Conservation (phyloP, 2,888 invertebrate species). For the Cryptocephalus moraei region DNA sequence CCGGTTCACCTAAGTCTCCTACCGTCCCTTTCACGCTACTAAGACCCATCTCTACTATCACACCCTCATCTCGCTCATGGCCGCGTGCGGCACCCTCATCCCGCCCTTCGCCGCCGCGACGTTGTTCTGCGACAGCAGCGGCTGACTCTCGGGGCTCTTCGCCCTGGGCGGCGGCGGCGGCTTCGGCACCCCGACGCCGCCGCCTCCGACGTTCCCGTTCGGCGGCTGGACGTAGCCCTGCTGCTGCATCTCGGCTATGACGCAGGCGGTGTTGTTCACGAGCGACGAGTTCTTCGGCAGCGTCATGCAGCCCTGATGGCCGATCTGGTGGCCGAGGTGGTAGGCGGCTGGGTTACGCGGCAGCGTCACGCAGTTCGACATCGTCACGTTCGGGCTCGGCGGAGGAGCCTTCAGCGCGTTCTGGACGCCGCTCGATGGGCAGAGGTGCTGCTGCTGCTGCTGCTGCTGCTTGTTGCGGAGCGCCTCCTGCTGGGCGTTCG, state of each 20-base stretch:
- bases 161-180: constrained; percentile 47
- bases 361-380: constrained; percentile 37
- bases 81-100: constrained; percentile 66
- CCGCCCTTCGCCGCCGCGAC: constrained; percentile 38
- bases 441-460: constrained; percentile 42
- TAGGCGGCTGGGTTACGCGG: constrained; percentile 44
- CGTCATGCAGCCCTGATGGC: constrained; percentile 38
- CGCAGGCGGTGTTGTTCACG: constrained; percentile 41
- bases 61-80: constrained; percentile 85
- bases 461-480: constrained; percentile 40
- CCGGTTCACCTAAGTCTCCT: neutral
- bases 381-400: constrained; percentile 45
- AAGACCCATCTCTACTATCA: constrained; percentile 47
- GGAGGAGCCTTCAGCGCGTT: constrained; percentile 54
- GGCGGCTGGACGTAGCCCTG: constrained; percentile 49
- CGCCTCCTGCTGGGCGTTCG: constrained; percentile 41
- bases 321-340: constrained; percentile 31
- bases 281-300: constrained; percentile 49
- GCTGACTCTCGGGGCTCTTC: constrained; percentile 48
- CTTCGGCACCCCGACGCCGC: constrained; percentile 46
- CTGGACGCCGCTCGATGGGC: constrained; percentile 38
- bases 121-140: constrained; percentile 39
- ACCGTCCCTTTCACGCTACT: too few species aligned
- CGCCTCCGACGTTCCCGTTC: constrained; percentile 48
- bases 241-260: constrained; percentile 48